Evolutionary conservation across 2,888 invertebrate genomes (phyloP), one percentile per base, ranked within the genome.

Genomic region (Amiota mariae): DNA sequence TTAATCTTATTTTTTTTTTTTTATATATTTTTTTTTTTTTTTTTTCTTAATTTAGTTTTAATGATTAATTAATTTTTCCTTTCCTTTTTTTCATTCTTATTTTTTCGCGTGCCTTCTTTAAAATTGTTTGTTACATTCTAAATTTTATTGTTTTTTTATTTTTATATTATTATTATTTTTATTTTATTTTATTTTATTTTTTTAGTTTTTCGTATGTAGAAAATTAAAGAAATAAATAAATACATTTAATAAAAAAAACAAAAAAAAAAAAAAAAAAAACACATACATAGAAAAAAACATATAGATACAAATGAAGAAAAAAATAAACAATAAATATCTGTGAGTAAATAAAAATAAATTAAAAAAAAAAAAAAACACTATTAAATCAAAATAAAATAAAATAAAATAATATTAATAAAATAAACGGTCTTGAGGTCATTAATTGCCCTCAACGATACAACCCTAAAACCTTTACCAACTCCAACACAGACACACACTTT

Each of bases 341-440:
- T 24, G 63, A 36, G 24, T 18, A 9, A 12, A 18, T 13, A 54
- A 54, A n/a, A 54, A 6, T 2, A 8, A 20, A 61, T 1, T 20
- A 24, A 61, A 2, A 18, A 18, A 8, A 11, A 8, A 24, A 64
- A 24, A 64, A 64, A 15, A 36, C 6, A 61, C 8, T n/a, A 61
- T n/a, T 61, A 46, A 64, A 64, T 15, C 2, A 36, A 63, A 67
- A 67, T n/a, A 67, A 67, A 51, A 67, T 9, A 47, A 67, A 51
- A 67, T 11, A 20, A 48, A 67, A 51, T 20, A 48, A 49, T 18
- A 67, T 13, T 18, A 67, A 67, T 9, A 12, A 67, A 48, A 76
- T 72, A 75, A 75, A 72, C 72, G 24, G 2, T 72, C 76, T 74
- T 70, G 24, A 70, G 70, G n/a, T n/a, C 54, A 3, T 54, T 12